Evolutionary conservation across 2,888 invertebrate genomes (phyloP).

Genomic region (Callinectes sapidus): DNA sequence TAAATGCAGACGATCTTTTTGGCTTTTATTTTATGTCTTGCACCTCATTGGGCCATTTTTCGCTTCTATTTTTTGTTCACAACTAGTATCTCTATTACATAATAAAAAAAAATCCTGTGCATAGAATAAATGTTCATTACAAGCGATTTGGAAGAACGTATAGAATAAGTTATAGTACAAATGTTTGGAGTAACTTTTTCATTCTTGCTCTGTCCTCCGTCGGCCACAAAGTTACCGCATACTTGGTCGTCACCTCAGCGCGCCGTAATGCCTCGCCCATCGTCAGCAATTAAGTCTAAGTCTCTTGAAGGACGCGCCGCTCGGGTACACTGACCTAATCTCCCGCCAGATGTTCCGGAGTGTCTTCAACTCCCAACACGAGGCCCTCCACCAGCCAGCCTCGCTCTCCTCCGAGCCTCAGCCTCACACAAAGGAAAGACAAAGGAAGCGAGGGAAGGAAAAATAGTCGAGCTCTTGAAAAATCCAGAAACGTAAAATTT

Average conservation of each 20-base stretch:
- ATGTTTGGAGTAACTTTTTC: neutral
- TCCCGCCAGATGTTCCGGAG: slow-evolving; percentile 9
- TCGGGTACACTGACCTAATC: neutral
- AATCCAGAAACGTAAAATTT: neutral
- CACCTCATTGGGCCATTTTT: too few relatives aligned
- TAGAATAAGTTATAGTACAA: neutral
- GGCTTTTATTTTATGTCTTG: too few relatives aligned
- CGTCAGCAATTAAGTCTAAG: neutral
- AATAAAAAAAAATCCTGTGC: neutral
- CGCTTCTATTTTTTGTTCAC: neutral
- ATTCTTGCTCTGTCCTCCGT: neutral
- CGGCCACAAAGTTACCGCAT: neutral
- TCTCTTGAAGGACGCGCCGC: neutral
- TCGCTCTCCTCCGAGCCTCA: neutral
- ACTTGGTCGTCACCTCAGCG: neutral
- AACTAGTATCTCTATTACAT: too few relatives aligned
- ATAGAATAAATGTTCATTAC: neutral
- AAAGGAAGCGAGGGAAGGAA: neutral
- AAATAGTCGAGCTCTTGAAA: neutral
- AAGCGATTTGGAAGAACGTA: neutral
- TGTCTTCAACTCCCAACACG: neutral
- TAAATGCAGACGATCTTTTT: too few relatives aligned
- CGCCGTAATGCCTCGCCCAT: neutral
- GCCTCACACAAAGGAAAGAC: neutral
- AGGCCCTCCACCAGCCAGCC: neutral